Evolutionary conservation across 2,888 invertebrate genomes (phyloP).

Genomic region (Leptinotarsa peninsularis): DNA sequence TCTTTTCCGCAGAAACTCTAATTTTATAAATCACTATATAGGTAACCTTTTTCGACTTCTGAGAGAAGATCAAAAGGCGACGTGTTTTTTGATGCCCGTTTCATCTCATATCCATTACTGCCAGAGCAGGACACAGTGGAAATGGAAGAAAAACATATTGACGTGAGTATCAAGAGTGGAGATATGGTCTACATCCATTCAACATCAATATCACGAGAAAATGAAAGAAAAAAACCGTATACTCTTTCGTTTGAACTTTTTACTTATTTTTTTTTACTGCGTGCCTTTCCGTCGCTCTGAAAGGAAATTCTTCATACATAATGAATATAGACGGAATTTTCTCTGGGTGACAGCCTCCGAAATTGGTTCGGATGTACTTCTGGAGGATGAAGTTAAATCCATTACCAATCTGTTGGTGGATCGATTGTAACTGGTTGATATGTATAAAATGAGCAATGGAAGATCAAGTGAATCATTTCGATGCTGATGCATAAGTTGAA

Average conservation of each 20-base stretch:
- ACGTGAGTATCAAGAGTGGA: not conserved
- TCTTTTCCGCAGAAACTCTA: no score
- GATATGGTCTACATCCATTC: not conserved
- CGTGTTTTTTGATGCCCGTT: not conserved
- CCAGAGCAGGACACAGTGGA: not conserved
- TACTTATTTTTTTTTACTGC: conserved; percentile 41
- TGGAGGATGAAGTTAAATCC: conserved; percentile 33
- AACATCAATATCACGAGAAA: conserved; percentile 2
- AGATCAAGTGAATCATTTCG: not conserved
- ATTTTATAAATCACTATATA: no score
- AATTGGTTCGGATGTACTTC: conserved; percentile 39
- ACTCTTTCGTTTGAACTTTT: conserved; percentile 28
- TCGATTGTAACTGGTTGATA: not conserved
- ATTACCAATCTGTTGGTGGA: conserved; percentile 19
- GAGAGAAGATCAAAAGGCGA: not conserved
- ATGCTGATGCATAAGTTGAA: no score
- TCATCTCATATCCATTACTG: not conserved
- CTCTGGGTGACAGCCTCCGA: conserved; percentile 36
- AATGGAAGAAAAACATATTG: conserved; percentile 10
- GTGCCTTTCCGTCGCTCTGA: conserved; percentile 37
- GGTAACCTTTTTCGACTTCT: no score
- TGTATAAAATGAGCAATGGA: not conserved
- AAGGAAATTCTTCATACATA: conserved; percentile 45
- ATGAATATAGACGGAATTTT: conserved; percentile 44
- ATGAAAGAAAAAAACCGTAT: not conserved